phyloP scores from a whole-genome alignment of 2,797 vertebrate species.

The Spinibarbus caldwelli region DNA sequence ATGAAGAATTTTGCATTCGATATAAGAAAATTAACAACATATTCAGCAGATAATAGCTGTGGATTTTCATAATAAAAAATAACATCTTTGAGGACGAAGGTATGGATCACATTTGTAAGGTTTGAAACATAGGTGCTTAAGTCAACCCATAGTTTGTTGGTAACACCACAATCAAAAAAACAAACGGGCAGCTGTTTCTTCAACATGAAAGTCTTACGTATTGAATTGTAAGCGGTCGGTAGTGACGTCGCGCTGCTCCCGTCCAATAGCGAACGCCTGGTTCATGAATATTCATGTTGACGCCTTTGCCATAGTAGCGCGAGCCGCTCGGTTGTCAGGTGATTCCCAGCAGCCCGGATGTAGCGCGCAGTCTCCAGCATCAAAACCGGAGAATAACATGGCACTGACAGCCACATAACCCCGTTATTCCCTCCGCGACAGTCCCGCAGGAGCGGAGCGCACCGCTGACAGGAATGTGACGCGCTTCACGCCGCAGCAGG shows the following conservation, averaged over 20 bases:
- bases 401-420: conserved; percentile 80
- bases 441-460: conserved; percentile 51
- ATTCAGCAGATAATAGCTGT: too few relatives aligned
- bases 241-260: neutral
- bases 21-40: too few relatives aligned
- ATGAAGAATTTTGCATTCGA: too few relatives aligned
- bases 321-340: conserved; percentile 25
- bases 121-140: too few relatives aligned
- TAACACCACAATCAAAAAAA: too few relatives aligned
- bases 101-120: too few relatives aligned
- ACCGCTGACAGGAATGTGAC: conserved; percentile 78
- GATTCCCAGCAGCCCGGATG: conserved; percentile 79
- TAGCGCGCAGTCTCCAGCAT: conserved; percentile 71
- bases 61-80: too few relatives aligned
- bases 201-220: neutral
- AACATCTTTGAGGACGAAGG: too few relatives aligned
- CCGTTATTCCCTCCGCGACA: conserved; percentile 60
- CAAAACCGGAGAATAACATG: conserved; percentile 76
- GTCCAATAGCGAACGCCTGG: neutral
- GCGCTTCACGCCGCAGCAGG: conserved; percentile 70
- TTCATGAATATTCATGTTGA: neutral
- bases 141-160: too few relatives aligned
- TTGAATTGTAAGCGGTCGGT: neutral
- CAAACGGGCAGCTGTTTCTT: too few relatives aligned
- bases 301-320: conserved; percentile 22